A percentile compares a stretch with the other conserved stretches of the same genome.
Conservation (phyloP, 2,888 invertebrate genomes). For the Mimachlamys varia region DNA sequence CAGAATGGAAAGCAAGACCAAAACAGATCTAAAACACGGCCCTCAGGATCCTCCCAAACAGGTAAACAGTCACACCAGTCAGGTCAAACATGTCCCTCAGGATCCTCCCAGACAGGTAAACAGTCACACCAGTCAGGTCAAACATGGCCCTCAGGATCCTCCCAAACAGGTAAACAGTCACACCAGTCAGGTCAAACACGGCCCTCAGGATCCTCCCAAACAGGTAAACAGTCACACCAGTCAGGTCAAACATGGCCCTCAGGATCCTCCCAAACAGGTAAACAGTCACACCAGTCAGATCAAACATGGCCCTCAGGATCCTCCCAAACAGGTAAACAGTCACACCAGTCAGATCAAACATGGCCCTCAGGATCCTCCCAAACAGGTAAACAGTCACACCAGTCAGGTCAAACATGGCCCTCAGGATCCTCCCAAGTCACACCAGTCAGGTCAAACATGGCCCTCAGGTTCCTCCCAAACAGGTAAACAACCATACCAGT, state of each 20-base stretch:
- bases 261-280: no score
- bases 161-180: no score
- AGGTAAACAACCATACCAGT: not conserved
- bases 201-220: constrained; percentile 78
- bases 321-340: no score
- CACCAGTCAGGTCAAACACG: not conserved
- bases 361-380: no score
- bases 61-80: constrained; percentile 59
- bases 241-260: not conserved
- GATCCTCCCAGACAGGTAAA: constrained; percentile 38
- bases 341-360: no score
- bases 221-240: not conserved
- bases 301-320: no score
- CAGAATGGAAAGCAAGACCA: constrained; percentile 92
- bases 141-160: constrained; percentile 78
- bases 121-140: not conserved
- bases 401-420: no score
- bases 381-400: no score
- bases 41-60: constrained; percentile 84
- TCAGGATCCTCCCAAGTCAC: no score
- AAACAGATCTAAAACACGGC: constrained; percentile 94
- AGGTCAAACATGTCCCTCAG: constrained; percentile 79
- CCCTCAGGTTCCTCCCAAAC: constrained; percentile 80
- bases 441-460: no score
- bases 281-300: no score